Conservation (phyloP, 64 coral and sea anemone species). For the Platygyra sinensis region DNA sequence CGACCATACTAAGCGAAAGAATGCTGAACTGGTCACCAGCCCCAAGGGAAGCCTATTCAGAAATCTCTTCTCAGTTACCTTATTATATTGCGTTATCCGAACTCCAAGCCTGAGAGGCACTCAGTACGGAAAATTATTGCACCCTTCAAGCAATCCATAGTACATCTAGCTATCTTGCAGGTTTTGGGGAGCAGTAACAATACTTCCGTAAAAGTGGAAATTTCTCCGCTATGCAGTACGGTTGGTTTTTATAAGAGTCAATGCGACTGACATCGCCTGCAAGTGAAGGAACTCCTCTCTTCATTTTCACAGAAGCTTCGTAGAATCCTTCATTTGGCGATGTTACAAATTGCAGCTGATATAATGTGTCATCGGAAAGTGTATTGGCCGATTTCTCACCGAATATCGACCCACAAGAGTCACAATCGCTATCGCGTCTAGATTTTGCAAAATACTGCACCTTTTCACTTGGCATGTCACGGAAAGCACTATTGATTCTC, state of each 20-base stretch:
- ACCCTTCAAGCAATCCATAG: no score
- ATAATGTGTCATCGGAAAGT: neutral
- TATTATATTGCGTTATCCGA: no score
- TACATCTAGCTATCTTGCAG: no score
- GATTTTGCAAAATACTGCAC: constrained; percentile 1
- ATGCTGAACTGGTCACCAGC: no score
- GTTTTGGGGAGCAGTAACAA: constrained; percentile 37
- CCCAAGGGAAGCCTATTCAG: no score
- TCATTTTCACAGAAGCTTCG: constrained; percentile 32
- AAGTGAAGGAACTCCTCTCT: constrained; percentile 1
- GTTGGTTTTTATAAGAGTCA: constrained; percentile 32
- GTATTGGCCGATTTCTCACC: constrained; percentile 15
- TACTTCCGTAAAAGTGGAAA: constrained; percentile 33
- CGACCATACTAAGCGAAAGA: no score
- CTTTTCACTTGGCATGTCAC: constrained; percentile 36
- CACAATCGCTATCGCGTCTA: neutral
- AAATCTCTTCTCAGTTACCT: no score
- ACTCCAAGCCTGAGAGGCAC: no score
- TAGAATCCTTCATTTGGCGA: constrained; percentile 23
- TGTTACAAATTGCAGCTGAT: constrained; percentile 46
- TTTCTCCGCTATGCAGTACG: constrained; percentile 13
- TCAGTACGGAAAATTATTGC: no score
- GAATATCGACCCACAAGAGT: neutral
- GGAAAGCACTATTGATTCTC: neutral
- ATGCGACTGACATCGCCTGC: constrained; percentile 33